Percentiles rank a stretch among this genome's conserved stretches.
These are phyloP conservation scores for Strigamia maritima DNA, from an alignment of 2,888 invertebrate genomes.

Conservation along the genomic window DNA sequence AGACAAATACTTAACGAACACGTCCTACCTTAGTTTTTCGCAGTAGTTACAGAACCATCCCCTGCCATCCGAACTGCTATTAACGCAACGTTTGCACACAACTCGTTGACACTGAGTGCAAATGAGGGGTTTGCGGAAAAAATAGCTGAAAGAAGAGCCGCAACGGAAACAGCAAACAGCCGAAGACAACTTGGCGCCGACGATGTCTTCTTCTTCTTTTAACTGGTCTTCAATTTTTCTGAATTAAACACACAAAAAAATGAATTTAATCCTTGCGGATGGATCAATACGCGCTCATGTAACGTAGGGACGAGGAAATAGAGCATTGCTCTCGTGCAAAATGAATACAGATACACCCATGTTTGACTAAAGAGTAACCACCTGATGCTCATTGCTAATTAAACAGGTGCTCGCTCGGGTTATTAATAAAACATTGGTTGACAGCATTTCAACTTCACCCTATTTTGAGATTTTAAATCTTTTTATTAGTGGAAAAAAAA, in stretches of 20 bases:
- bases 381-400: slow-evolving; percentile 28
- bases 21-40: slow-evolving; percentile 14
- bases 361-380: background rate
- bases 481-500: too few species aligned
- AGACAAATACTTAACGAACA: too few species aligned
- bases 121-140: slow-evolving; percentile 1
- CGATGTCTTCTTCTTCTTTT: background rate
- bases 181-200: background rate
- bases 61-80: background rate
- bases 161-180: slow-evolving; percentile 4
- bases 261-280: background rate
- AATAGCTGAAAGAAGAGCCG: background rate
- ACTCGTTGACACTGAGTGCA: background rate
- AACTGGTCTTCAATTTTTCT: slow-evolving; percentile 16
- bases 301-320: background rate
- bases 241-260: background rate
- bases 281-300: background rate
- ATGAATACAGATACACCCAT: background rate
- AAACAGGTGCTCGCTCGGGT: slow-evolving; percentile 8
- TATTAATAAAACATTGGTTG: background rate
- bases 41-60: background rate
- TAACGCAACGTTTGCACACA: slow-evolving; percentile 17
- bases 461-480: too few species aligned
- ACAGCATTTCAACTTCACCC: too few species aligned
- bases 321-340: background rate